Evolutionary conservation across 2,888 invertebrate genomes (phyloP), one percentile per base, ranked within the genome.

Genomic region (Hydriomena furcata): DNA sequence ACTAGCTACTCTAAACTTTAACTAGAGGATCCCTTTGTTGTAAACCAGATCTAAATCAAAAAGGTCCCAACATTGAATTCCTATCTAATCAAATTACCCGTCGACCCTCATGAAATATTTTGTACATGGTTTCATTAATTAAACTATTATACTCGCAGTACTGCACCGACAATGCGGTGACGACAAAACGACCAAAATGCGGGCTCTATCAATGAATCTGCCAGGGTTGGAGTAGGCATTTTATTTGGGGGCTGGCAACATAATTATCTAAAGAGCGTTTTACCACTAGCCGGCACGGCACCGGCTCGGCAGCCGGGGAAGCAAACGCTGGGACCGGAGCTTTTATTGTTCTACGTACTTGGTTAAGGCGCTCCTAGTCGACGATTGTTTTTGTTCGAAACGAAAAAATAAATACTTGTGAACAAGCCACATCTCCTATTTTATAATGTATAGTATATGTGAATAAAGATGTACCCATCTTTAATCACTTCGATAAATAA

Each of bases 21-120:
- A 3, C 20, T 34, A 23, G 10, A 6, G 3, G 31, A 37, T 32
- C 45, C 49, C 50, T 52, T 58, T 55, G 52, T 58, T 37, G n/a
- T 11, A 8, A 24, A 52, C 43, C 35, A 52, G 50, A 55, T 51
- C 47, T 51, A 37, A 55, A 55, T 45, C 48, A 56, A 41, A 20
- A 30, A 45, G 42, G 40, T 50, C 52, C 52, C 37, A 64, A 53
- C 62, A 64, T 51, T 59, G 63, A 65, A 68, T 68, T 65, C 60
- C 59, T 71, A 71, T 75, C 67, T 76, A 76, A 73, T 76, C 70
- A 72, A 66, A 71, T 61, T 61, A 57, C 61, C 58, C 65, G 59
- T 64, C 62, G 62, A 71, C 77, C 79, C 76, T 75, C 72, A 76
- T 81, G 76, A 76, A 73, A 71, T 55, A 52, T 71, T 75, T 75